Percentiles rank a stretch among this genome's conserved stretches.
Conservation (phyloP, 2,888 invertebrate genomes). For the Drosophila nigricruria region DNA sequence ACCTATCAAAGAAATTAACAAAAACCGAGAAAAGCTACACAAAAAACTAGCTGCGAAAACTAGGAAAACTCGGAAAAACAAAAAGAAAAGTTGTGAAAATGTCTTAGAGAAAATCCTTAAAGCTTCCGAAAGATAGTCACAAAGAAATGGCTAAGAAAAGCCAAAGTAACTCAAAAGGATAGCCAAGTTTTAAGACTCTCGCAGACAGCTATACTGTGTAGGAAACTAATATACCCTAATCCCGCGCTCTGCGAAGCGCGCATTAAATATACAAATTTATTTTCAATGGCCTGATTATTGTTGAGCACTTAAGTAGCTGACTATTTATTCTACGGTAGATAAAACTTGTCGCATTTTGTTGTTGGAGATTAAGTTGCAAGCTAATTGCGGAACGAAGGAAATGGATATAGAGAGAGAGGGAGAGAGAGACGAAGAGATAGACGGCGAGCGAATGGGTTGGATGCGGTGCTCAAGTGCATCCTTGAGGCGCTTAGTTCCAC, state of each 20-base stretch:
- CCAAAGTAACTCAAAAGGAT: background rate
- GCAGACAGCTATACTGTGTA: background rate
- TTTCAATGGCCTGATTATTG: slow-evolving; percentile 14
- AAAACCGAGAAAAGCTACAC: background rate
- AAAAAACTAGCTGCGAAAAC: background rate
- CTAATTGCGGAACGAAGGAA: background rate
- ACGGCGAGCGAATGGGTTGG: background rate
- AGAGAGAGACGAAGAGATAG: no score
- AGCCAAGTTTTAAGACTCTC: background rate
- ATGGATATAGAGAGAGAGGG: background rate
- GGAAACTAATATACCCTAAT: background rate
- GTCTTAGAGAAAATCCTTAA: background rate
- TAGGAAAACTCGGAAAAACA: background rate
- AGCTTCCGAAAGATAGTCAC: background rate
- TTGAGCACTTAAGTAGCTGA: slow-evolving; percentile 7
- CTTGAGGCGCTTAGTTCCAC: background rate
- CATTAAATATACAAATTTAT: slow-evolving; percentile 6
- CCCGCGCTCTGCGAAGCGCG: background rate
- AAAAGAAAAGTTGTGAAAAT: background rate
- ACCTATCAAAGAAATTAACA: background rate
- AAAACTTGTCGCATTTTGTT: slow-evolving; percentile 10
- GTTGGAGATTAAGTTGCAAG: background rate
- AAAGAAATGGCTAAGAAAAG: background rate
- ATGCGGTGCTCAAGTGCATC: background rate
- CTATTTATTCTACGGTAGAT: slow-evolving; percentile 8